These are phyloP conservation scores for Adelges cooleyi DNA, from an alignment of 1,140 invertebrate species.

Conservation along the genomic window DNA sequence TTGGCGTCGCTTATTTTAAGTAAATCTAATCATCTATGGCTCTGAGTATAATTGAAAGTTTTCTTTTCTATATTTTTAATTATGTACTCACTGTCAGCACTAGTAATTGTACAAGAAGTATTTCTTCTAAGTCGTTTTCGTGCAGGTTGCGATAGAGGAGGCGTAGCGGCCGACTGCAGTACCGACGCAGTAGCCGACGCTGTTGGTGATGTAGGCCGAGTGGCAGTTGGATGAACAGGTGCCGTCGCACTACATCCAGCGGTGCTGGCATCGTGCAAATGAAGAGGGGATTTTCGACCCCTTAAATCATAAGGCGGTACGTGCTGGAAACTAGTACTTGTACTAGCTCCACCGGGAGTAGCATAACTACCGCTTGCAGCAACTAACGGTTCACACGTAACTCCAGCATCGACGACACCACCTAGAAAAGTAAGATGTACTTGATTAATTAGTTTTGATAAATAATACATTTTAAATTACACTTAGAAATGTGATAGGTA, in stretches of 20 bases:
- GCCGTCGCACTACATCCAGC: conserved; percentile 31
- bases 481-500: no score
- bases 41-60: no score
- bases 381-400: conserved; percentile 20
- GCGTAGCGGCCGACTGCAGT: conserved; percentile 33
- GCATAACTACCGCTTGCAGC: conserved; percentile 34
- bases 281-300: conserved; percentile 48
- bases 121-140: conserved; percentile 63
- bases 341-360: conserved; percentile 34
- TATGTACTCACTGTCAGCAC: conserved; percentile 27
- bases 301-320: conserved; percentile 75
- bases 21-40: no score
- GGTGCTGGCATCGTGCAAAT: conserved; percentile 37
- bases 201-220: conserved; percentile 30
- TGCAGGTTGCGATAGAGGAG: conserved; percentile 53
- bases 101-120: conserved; percentile 44
- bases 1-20: no score
- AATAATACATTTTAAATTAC: no score
- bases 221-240: conserved; percentile 18
- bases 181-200: conserved; percentile 34
- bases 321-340: conserved; percentile 39
- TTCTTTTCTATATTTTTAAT: no score
- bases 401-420: conserved; percentile 17
- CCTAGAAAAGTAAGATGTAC: neutral
- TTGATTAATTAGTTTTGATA: no score